Evolutionary conservation across 2,888 invertebrate genomes (phyloP).

Genomic region (Alloplasta piceator): DNA sequence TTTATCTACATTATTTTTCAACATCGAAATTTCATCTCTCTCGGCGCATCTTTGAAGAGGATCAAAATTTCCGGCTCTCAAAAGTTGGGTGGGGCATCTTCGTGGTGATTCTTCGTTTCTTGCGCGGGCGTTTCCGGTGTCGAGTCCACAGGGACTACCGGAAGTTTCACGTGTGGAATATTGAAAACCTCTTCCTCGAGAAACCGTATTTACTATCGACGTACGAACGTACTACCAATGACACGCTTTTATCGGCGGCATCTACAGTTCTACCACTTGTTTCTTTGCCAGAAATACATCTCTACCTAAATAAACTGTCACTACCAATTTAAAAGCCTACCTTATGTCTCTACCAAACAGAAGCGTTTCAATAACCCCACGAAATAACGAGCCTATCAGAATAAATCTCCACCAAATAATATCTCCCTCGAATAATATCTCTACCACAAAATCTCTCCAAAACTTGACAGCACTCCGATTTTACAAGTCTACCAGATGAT

Average conservation of each 20-base stretch:
- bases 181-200: constrained; percentile 37
- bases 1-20: background rate
- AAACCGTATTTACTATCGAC: constrained; percentile 13
- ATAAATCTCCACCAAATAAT: too few relatives aligned
- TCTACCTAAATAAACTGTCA: too few relatives aligned
- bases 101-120: constrained; percentile 21
- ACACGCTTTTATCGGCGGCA: constrained; percentile 3
- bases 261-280: background rate
- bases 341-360: too few relatives aligned
- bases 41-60: background rate
- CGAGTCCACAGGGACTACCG: constrained; percentile 25
- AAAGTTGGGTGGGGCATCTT: constrained; percentile 7
- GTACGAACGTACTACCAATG: constrained; percentile 30
- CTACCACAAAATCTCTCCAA: too few relatives aligned
- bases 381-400: too few relatives aligned
- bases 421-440: too few relatives aligned
- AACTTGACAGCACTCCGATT: too few relatives aligned
- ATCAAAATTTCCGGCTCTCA: constrained; percentile 12
- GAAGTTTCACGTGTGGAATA: constrained; percentile 56
- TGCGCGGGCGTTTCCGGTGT: constrained; percentile 43
- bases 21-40: constrained; percentile 20
- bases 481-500: too few relatives aligned
- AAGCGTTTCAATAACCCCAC: too few relatives aligned
- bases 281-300: too few relatives aligned
- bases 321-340: too few relatives aligned